Evolutionary conservation across 2,113 vertebrate genomes (phyloP).

Genomic region (Eurystomus gularis): DNA sequence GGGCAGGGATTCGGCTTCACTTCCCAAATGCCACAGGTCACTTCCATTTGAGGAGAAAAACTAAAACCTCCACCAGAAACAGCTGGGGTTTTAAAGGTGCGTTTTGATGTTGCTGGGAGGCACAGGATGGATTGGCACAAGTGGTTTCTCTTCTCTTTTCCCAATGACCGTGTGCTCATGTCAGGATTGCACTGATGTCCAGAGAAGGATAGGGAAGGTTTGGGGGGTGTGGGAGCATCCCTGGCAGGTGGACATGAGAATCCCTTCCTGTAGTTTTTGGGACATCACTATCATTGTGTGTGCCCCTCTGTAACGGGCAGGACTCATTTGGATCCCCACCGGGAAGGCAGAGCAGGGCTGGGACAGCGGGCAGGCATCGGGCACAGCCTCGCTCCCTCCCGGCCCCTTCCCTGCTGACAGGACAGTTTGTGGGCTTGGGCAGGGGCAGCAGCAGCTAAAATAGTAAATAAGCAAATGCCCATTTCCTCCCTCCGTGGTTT

Average conservation of each 20-base stretch:
- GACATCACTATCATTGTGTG: fast-evolving
- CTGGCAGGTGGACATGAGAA: fast-evolving
- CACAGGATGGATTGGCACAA: fast-evolving
- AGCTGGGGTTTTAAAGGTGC: fast-evolving
- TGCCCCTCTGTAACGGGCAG: background rate
- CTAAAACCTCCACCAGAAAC: background rate
- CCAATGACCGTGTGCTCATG: fast-evolving
- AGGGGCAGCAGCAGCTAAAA: background rate
- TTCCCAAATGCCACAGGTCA: fast-evolving
- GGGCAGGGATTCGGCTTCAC: background rate
- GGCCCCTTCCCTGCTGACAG: background rate
- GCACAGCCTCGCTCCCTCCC: background rate
- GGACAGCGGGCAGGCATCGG: background rate
- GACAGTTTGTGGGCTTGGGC: fast-evolving
- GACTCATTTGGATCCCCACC: background rate
- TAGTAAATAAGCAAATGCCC: background rate
- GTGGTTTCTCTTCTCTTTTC: background rate
- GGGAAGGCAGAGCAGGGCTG: background rate
- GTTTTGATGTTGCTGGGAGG: fast-evolving
- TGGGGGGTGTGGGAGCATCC: background rate
- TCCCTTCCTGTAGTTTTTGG: background rate
- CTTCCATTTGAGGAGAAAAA: fast-evolving
- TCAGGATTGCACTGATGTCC: fast-evolving
- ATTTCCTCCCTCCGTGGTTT: background rate
- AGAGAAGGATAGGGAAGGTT: fast-evolving